Evolutionary conservation across 2,797 vertebrate species (phyloP), one percentile per base, ranked within the genome.

Genomic region (Atherinosoma microstoma): DNA sequence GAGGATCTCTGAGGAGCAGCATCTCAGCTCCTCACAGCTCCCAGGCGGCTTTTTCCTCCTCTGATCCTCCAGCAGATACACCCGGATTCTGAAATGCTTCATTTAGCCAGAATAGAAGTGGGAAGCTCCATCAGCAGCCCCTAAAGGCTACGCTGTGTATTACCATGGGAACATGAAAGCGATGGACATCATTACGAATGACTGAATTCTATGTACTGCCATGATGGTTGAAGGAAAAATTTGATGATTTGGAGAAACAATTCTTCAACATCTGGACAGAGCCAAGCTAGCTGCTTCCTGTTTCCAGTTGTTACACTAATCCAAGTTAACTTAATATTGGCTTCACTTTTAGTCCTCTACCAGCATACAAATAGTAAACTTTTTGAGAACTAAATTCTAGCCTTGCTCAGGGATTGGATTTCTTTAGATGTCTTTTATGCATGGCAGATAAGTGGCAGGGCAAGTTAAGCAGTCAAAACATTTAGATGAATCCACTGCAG

Each of bases 1-100:
- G 76, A 83, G 45, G 49, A 73, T 86, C 84, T 85, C 90, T 73
- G 79, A 84, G 85, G 89, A 90, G 76, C 89, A 80, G 84, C 84
- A 74, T 67, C 86, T 83, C 63, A 76, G 89, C 83, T 85, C 75
- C 78, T 75, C 42, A 11, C 70, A 73, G 83, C 76, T 83, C 79
- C 70, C 77, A 65, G 69, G 82, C 18, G 11, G 47, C 54, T 77
- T 82, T 67, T 61, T 61, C 27, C 29, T 24, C 32, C 80, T 90
- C 54, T 72, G 73, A 83, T 87, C 76, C 77, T 77, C 79, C 75
- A 62, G 76, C 71, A 75, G 82, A 84, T 62, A 87, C 75, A 59
- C 13, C 47, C 15, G n/a, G 53, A 66, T 72, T 66, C 66, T 71
- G 70, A 65, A 78, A 84, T 11, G 45, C 75, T 76, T 78, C 69